Evolutionary conservation across 2,888 invertebrate genomes (phyloP).

Genomic region (Acronicta alni): DNA sequence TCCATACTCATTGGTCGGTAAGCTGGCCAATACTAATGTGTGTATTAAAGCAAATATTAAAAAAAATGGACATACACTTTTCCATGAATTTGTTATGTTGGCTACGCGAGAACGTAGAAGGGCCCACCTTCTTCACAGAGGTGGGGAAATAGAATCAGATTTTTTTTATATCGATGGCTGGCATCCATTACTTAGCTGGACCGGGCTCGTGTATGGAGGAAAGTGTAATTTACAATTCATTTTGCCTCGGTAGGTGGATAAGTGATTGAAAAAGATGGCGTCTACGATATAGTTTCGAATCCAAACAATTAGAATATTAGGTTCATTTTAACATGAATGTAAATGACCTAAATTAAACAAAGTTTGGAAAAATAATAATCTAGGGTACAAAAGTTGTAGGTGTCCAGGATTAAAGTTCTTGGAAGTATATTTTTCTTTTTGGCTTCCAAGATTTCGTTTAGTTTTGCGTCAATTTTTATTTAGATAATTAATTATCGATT

Average conservation of each 20-base stretch:
- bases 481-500: no score
- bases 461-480: no score
- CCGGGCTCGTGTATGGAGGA: background rate
- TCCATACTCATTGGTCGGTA: slow-evolving; percentile 25
- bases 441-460: no score
- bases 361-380: no score
- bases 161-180: background rate
- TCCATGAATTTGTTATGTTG: slow-evolving; percentile 22
- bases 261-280: no score
- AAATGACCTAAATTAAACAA: background rate
- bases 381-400: no score
- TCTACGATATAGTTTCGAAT: no score
- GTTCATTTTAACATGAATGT: background rate
- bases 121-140: slow-evolving; percentile 27
- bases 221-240: background rate
- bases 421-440: no score
- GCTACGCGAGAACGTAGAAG: slow-evolving; percentile 35
- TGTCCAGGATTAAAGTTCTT: no score
- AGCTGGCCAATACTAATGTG: slow-evolving; percentile 21
- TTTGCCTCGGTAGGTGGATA: no score
- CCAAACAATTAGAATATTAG: background rate
- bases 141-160: slow-evolving; percentile 12
- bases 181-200: background rate
- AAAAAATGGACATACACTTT: slow-evolving; percentile 14
- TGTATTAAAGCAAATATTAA: background rate